Conservation (phyloP, 2,888 invertebrate species). For the Caenorhabditis sp. region DNA sequence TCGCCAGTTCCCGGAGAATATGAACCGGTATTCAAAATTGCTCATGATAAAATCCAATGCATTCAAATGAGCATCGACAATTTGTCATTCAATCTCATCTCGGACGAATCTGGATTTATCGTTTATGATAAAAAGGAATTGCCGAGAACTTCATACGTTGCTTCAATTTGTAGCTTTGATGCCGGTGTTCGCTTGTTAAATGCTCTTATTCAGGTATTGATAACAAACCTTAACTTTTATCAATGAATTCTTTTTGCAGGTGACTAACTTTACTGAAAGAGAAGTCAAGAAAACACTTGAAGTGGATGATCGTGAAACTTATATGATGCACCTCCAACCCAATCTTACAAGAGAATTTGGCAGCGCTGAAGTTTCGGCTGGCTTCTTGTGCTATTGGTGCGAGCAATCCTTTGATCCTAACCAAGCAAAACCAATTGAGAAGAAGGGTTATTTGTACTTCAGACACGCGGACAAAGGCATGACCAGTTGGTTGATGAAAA, state of each 20-base stretch:
- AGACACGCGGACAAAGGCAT: constrained; percentile 7
- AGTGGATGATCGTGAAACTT: constrained; percentile 31
- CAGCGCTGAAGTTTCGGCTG: constrained; percentile 9
- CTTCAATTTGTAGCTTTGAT: constrained; percentile 13
- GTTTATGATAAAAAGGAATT: too few species aligned
- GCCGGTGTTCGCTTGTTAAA: constrained; percentile 25
- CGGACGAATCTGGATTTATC: constrained; percentile 22
- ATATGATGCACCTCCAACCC: constrained; percentile 35
- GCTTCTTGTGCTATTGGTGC: constrained; percentile 17
- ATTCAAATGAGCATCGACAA: constrained; percentile 27
- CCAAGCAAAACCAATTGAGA: too few species aligned
- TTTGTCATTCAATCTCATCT: constrained; percentile 13
- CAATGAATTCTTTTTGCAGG: constrained; percentile 3
- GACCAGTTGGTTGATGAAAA: constrained; percentile 31
- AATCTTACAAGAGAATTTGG: constrained; percentile 18
- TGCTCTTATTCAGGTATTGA: constrained; percentile 12
- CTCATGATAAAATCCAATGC: constrained; percentile 24
- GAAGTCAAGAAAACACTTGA: neutral
- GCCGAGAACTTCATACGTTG: constrained; percentile 14
- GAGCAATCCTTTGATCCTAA: too few species aligned
- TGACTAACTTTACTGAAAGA: constrained; percentile 19
- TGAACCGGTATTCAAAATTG: constrained; percentile 17
- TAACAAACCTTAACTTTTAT: neutral
- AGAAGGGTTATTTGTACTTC: constrained; percentile 29
- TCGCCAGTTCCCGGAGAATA: constrained; percentile 23